phyloP scores from a whole-genome alignment of 1,140 invertebrate species.

The Ceratitis capitata region DNA sequence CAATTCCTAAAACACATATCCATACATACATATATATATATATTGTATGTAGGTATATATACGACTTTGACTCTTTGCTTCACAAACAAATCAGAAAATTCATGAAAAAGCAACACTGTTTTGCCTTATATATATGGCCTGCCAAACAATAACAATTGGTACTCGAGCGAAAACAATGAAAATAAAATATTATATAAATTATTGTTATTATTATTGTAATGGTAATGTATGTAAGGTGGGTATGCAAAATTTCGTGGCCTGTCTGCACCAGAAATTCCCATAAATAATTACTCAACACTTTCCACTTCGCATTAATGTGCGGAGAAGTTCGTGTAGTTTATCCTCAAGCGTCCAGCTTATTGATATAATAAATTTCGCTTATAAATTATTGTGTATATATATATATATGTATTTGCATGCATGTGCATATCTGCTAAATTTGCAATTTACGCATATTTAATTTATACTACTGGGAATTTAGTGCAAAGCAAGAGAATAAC shows the following conservation, averaged over 20 bases:
- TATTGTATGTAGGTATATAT: too few species aligned
- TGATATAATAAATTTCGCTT: too few species aligned
- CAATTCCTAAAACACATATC: too few species aligned
- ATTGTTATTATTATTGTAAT: not conserved
- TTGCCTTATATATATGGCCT: not conserved
- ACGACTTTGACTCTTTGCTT: not conserved
- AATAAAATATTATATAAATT: constrained; percentile 7
- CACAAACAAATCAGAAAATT: not conserved
- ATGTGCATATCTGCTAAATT: not conserved
- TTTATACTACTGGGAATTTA: not conserved
- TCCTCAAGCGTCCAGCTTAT: too few species aligned
- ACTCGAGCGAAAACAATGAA: not conserved
- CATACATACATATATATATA: too few species aligned
- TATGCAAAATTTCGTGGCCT: not conserved
- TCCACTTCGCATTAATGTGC: not conserved
- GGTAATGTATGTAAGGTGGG: not conserved
- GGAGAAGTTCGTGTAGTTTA: not conserved
- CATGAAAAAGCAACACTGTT: not conserved
- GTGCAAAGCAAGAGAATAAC: not conserved
- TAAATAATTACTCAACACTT: not conserved
- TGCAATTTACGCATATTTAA: constrained; percentile 6
- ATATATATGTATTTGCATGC: too few species aligned
- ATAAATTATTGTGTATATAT: too few species aligned
- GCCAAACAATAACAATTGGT: not conserved
- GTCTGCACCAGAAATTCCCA: not conserved